These are phyloP conservation scores for Carassius gibelio DNA, from an alignment of 2,113 vertebrate species.

Conservation along the genomic window DNA sequence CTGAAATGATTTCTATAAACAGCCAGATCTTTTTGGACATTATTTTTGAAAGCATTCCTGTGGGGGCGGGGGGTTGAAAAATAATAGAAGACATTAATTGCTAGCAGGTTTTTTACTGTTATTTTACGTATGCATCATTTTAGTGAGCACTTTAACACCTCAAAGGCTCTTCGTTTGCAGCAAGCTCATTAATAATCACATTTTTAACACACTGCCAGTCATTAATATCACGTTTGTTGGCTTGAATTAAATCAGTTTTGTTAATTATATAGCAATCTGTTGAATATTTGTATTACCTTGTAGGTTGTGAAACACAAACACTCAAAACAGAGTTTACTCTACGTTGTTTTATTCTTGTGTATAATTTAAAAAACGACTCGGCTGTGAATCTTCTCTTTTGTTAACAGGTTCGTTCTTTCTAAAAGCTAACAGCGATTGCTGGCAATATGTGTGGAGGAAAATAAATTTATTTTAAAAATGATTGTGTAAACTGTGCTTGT, in stretches of 20 bases:
- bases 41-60: neutral
- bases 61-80: neutral
- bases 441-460: constrained; percentile 84
- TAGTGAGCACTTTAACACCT: neutral
- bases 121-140: neutral
- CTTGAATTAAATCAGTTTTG: neutral
- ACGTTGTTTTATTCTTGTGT: constrained; percentile 64
- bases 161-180: neutral
- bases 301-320: constrained; percentile 52
- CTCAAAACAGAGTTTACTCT: constrained; percentile 65
- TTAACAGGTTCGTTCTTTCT: neutral
- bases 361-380: neutral
- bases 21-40: neutral
- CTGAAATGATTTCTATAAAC: neutral
- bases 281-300: constrained; percentile 40
- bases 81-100: neutral
- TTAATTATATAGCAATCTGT: constrained; percentile 45
- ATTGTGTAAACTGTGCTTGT: neutral
- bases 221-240: neutral
- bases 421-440: constrained; percentile 79
- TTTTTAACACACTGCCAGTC: neutral
- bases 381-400: neutral
- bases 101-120: neutral
- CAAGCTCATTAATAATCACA: neutral
- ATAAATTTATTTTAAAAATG: constrained; percentile 67